phyloP scores from a whole-genome alignment of 2,888 invertebrate genomes.

The Drosophila gaucha region DNA sequence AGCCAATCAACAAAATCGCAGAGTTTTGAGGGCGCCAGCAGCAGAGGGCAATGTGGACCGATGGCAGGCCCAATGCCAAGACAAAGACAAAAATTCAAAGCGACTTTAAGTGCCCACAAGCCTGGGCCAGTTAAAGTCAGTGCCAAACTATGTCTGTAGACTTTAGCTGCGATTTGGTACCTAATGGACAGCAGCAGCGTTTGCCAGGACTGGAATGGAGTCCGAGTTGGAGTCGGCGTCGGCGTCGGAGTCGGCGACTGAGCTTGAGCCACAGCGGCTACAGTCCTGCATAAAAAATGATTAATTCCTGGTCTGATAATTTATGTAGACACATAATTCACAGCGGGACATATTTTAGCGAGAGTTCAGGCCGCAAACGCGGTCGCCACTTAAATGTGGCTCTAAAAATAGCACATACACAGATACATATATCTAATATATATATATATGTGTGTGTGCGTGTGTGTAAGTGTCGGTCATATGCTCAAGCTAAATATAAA shows the following conservation, averaged over 20 bases:
- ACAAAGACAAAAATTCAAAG: conserved; percentile 65
- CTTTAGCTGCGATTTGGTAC: conserved; percentile 54
- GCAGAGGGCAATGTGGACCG: conserved; percentile 32
- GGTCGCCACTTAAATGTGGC: conserved; percentile 73
- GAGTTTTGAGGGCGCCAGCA: conserved; percentile 42
- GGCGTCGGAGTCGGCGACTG: conserved; percentile 17
- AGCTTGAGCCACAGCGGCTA: conserved; percentile 25
- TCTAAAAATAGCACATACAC: conserved; percentile 70
- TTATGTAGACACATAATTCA: conserved; percentile 83
- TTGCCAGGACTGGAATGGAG: conserved; percentile 26
- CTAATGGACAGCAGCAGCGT: conserved; percentile 61
- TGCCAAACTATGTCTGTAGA: conserved; percentile 50
- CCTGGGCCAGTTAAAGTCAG: conserved; percentile 38
- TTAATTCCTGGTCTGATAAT: conserved; percentile 81
- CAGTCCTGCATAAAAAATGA: conserved; percentile 79
- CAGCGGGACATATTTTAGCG: conserved; percentile 76
- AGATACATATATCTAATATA: conserved; percentile 9
- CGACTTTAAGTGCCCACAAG: conserved; percentile 69
- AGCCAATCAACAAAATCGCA: conserved; percentile 25
- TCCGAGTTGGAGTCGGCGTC: conserved; percentile 1
- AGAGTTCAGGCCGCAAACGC: conserved; percentile 74
- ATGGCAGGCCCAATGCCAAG: conserved; percentile 28
- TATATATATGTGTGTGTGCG: conserved; percentile 11
- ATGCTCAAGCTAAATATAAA: conserved; percentile 77
- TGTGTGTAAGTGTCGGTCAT: conserved; percentile 42